phyloP scores from a whole-genome alignment of 2,888 invertebrate genomes.

The Serripes groenlandicus region DNA sequence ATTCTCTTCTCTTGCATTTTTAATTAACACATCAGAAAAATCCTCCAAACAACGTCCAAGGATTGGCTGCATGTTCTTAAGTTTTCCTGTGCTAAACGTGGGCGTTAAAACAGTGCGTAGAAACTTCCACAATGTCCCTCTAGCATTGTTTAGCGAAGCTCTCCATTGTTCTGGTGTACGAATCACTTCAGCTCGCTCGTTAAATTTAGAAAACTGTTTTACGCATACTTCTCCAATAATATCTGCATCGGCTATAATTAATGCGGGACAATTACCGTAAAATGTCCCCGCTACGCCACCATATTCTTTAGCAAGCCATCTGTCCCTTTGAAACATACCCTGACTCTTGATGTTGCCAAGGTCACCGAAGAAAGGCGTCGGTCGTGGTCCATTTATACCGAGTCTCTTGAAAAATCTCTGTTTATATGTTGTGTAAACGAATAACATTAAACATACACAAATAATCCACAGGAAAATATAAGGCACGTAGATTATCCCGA shows the following conservation, averaged over 20 bases:
- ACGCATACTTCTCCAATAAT: constrained; percentile 66
- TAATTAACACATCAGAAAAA: constrained; percentile 42
- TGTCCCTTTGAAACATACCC: constrained; percentile 54
- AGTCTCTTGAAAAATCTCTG: constrained; percentile 41
- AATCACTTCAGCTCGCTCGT: constrained; percentile 51
- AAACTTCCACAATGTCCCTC: constrained; percentile 64
- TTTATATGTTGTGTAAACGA: constrained; percentile 43
- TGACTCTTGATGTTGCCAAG: constrained; percentile 40
- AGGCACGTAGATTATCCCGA: constrained; percentile 30
- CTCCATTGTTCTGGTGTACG: constrained; percentile 27
- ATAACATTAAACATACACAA: constrained; percentile 15
- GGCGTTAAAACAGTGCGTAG: constrained; percentile 51
- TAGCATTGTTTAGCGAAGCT: constrained; percentile 38
- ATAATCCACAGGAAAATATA: constrained; percentile 34
- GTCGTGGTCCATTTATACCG: constrained; percentile 53
- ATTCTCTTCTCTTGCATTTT: constrained; percentile 11
- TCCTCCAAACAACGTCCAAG: constrained; percentile 46
- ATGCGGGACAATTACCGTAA: constrained; percentile 56
- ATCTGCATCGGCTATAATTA: constrained; percentile 67
- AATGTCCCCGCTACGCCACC: constrained; percentile 60
- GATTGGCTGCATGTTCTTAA: constrained; percentile 57
- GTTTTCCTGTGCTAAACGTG: constrained; percentile 60
- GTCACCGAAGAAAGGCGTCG: constrained; percentile 44
- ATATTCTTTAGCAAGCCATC: constrained; percentile 48
- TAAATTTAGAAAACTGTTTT: constrained; percentile 69